Percentiles rank a stretch among this genome's conserved stretches.
Conservation (phyloP, 2,113 vertebrate genomes). For the Pterophyllum scalare region DNA sequence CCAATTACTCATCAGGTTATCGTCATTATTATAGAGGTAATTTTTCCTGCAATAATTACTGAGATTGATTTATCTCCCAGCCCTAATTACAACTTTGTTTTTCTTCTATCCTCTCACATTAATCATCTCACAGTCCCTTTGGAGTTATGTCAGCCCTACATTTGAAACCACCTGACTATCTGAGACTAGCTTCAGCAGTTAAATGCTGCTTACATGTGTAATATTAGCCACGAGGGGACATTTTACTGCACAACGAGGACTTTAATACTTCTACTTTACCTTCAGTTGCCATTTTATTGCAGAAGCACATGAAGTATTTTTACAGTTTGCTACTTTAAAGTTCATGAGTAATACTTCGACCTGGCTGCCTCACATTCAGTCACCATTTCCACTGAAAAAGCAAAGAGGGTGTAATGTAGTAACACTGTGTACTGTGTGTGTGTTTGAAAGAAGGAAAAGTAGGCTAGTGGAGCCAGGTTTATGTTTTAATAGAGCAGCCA, state of each 20-base stretch:
- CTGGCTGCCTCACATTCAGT: neutral
- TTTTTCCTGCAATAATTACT: constrained; percentile 5
- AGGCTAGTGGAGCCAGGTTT: constrained; percentile 11
- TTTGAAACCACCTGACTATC: neutral
- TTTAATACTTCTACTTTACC: neutral
- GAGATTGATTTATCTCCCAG: neutral
- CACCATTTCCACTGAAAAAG: neutral
- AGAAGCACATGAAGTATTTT: neutral
- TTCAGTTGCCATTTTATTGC: neutral
- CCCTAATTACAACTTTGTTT: constrained; percentile 5
- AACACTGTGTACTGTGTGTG: constrained; percentile 8
- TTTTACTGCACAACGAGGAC: too few relatives aligned
- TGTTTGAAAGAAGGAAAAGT: neutral
- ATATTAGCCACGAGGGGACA: neutral
- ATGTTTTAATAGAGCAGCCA: constrained; percentile 42
- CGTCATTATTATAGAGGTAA: neutral
- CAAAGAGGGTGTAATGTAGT: neutral
- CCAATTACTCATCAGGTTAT: constrained; percentile 12
- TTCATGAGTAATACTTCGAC: neutral
- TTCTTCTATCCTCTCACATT: neutral
- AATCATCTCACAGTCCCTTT: neutral
- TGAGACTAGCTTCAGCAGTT: neutral
- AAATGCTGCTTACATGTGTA: neutral
- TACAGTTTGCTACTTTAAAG: neutral
- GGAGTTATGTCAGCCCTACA: neutral